Evolutionary conservation across 2,888 invertebrate species (phyloP).

Genomic region (Escarpia spicata): DNA sequence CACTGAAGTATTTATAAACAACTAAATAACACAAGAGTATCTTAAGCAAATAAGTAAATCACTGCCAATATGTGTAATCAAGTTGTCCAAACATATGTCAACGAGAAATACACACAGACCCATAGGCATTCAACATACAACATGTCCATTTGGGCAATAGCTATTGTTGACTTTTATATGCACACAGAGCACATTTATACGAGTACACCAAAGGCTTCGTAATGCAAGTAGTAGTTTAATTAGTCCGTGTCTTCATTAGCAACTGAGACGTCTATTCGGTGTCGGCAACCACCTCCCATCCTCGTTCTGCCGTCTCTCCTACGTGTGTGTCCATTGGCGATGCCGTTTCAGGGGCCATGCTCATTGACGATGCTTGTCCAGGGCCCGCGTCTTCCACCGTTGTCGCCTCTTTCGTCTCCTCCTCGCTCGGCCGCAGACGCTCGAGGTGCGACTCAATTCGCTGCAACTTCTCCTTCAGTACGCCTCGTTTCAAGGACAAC

Average conservation of each 20-base stretch:
- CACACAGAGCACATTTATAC: neutral
- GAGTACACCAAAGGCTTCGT: neutral
- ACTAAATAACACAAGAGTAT: no score
- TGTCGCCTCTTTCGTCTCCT: neutral
- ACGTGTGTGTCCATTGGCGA: neutral
- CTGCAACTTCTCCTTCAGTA: neutral
- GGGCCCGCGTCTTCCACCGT: neutral
- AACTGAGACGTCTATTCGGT: neutral
- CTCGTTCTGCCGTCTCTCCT: neutral
- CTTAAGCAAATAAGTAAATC: no score
- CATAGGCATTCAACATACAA: no score
- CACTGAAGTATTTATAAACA: no score
- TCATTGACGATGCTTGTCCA: neutral
- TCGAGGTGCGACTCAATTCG: neutral
- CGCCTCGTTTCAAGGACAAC: neutral
- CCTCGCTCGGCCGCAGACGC: conserved; percentile 10
- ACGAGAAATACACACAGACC: no score
- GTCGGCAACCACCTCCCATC: neutral
- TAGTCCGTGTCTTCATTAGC: neutral
- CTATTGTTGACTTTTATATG: neutral
- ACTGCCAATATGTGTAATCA: no score
- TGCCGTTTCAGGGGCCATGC: neutral
- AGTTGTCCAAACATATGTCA: no score
- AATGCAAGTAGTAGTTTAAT: neutral
- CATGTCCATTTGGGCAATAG: no score